phyloP scores from a whole-genome alignment of 2,113 vertebrate species.

The Pachyramphus minor region DNA sequence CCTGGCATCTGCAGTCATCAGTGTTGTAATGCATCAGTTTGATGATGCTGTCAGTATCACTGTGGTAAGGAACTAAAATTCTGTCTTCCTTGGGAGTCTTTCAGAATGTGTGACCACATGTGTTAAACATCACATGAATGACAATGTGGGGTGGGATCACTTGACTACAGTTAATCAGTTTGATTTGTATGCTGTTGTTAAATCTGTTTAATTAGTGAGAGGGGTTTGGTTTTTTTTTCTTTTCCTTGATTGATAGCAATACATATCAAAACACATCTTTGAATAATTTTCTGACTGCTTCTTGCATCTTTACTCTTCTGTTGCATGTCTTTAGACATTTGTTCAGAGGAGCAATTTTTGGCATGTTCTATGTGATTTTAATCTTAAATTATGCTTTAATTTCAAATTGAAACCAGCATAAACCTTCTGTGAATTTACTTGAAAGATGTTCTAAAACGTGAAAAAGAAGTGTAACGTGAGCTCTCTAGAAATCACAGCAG shows the following conservation, averaged over 20 bases:
- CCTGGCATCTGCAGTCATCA: conserved; percentile 96
- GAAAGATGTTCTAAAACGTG: not conserved
- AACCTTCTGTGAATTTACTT: not conserved
- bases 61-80: conserved; percentile 80
- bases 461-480: not conserved
- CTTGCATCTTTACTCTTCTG: not conserved
- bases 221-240: not conserved
- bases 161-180: not conserved
- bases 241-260: not conserved
- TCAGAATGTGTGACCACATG: not conserved
- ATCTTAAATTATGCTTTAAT: not conserved
- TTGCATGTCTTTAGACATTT: not conserved
- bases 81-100: not conserved
- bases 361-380: not conserved
- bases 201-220: not conserved
- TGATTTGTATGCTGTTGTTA: not conserved
- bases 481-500: not conserved
- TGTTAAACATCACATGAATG: not conserved
- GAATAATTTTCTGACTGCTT: not conserved
- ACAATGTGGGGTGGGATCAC: not conserved
- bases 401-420: not conserved
- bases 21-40: conserved; percentile 95
- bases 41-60: conserved; percentile 99
- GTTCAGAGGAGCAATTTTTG: not conserved
- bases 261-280: not conserved